Conservation (phyloP, 2,797 vertebrate species). For the Epinephelus awoara region DNA sequence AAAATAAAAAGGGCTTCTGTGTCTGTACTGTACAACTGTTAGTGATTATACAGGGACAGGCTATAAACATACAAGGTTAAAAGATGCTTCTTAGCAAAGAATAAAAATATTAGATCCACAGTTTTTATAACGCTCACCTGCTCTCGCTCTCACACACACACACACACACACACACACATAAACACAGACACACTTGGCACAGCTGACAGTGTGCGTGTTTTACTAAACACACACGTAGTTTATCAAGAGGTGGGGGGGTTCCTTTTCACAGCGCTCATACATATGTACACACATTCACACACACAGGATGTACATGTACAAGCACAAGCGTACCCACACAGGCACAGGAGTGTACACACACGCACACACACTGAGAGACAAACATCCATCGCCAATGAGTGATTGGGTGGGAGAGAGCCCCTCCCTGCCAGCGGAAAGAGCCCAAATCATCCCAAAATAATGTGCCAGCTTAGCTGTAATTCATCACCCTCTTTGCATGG, state of each 20-base stretch:
- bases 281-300: constrained; percentile 46
- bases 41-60: constrained; percentile 81
- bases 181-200: constrained; percentile 63
- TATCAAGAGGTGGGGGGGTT: constrained; percentile 51
- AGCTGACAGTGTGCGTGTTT: constrained; percentile 52
- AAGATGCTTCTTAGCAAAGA: constrained; percentile 75
- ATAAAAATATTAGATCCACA: constrained; percentile 86
- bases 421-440: constrained; percentile 87
- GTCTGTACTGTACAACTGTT: constrained; percentile 81
- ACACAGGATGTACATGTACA: constrained; percentile 46
- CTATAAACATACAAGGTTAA: constrained; percentile 75
- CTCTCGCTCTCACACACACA: constrained; percentile 47
- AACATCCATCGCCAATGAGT: constrained; percentile 76
- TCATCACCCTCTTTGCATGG: constrained; percentile 69
- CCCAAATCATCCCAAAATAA: constrained; percentile 79
- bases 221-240: constrained; percentile 62
- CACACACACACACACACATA: constrained; percentile 18
- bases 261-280: constrained; percentile 71
- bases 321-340: constrained; percentile 34
- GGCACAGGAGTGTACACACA: constrained; percentile 46
- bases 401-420: constrained; percentile 78
- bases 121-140: constrained; percentile 82
- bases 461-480: constrained; percentile 80
- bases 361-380: constrained; percentile 61
- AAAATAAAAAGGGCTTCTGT: constrained; percentile 72